These are phyloP conservation scores for Rhopalosiphum nymphaeae DNA, from an alignment of 2,888 invertebrate species.

Conservation along the genomic window DNA sequence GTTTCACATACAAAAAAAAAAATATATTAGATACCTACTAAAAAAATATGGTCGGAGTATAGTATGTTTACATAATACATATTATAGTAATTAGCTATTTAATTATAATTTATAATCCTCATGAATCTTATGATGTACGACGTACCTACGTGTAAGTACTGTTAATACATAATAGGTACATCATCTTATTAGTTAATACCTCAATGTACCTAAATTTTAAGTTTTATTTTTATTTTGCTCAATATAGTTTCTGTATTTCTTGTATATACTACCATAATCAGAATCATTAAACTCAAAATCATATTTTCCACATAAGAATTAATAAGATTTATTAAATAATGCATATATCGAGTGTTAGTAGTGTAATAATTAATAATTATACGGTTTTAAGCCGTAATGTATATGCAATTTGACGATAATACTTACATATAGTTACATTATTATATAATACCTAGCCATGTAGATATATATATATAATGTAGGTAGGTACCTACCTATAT, in stretches of 20 bases:
- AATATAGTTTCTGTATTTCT: neutral
- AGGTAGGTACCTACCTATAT: neutral
- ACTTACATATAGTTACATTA: neutral
- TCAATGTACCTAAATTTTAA: neutral
- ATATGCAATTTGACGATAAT: neutral
- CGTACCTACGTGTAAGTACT: neutral
- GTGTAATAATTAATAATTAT: no score
- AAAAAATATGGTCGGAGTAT: no score
- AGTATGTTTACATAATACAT: no score
- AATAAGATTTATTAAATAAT: slow-evolving; percentile 5
- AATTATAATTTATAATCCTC: neutral
- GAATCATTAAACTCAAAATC: neutral
- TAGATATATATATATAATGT: neutral
- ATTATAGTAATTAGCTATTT: neutral
- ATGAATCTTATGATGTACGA: neutral
- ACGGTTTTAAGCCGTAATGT: neutral
- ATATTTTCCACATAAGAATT: neutral
- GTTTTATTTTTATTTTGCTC: neutral
- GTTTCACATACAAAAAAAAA: neutral
- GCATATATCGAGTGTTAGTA: neutral
- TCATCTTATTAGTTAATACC: neutral
- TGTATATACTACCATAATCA: no score
- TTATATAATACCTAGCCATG: neutral
- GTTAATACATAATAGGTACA: neutral
- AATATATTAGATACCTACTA: no score